Evolutionary conservation across 2,113 vertebrate species (phyloP), one percentile per base, ranked within the genome.

Genomic region (Brachypodius melanocephalos): DNA sequence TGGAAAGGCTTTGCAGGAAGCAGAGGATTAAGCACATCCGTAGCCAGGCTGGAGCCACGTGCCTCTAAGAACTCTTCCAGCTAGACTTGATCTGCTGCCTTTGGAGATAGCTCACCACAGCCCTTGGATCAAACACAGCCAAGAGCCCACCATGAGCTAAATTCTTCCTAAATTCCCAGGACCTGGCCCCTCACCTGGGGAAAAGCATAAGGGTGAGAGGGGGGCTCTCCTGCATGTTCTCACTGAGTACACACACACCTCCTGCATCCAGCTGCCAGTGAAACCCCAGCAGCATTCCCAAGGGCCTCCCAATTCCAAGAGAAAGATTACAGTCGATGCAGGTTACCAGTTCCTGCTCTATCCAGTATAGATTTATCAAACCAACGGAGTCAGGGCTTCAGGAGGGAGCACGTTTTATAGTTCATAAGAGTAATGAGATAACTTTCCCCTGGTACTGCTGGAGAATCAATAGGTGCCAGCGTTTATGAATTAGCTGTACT

Each of bases 291-390:
- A 13, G 2, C 67, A 5, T 16, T 74, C 94, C 95, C 71, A 45
- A 61, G 89, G 89, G 85, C 72, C 52, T 95, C 78, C 95, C 90
- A 73, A 48, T 94, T 95, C 62, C 85, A 42, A 54, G 96, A 98
- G 97, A 98, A 97, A 96, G 97, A 97, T 90, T 88, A 32, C 93
- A 95, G 97, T 98, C 96, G 8, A 97, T 98, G 91, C 28, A 92
- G 97, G 98, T 97, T 97, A 97, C 96, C 79, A 75, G 98, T 95
- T 88, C 72, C 96, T 58, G 97, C 94, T 97, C 96, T 18, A 95
- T 96, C 95, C 95, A 95, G 93, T 85, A 96, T 8, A 97, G 97
- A 98, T 98, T 98, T 97, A 98, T 97, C 96, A 97, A 97, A 98
- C 97, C 97, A 95, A 79, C 31, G 88, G 90, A 94, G 97, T 97